Conservation (phyloP, 2,797 vertebrate species). For the Falco rusticolus region DNA sequence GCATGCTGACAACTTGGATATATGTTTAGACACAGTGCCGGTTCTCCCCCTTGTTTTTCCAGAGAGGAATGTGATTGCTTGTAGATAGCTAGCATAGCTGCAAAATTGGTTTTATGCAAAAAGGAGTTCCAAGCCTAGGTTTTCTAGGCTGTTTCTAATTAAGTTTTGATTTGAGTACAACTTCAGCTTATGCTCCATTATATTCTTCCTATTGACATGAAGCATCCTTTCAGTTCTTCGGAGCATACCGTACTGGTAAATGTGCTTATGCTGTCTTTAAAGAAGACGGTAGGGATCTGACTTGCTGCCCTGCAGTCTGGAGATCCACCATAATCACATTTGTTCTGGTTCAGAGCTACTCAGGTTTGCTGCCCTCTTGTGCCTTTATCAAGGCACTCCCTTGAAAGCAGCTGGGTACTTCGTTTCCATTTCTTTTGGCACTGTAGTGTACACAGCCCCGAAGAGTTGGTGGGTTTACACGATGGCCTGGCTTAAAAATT, state of each 20-base stretch:
- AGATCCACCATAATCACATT: not conserved
- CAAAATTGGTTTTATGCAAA: not conserved
- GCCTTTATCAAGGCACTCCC: not conserved
- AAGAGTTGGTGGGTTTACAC: not conserved
- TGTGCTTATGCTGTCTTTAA: not conserved
- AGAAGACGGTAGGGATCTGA: not conserved
- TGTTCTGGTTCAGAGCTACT: not conserved
- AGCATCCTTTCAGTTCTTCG: not conserved
- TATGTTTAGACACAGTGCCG: not conserved
- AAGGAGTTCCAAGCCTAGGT: not conserved
- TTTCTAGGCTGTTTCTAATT: not conserved
- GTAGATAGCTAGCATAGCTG: not conserved
- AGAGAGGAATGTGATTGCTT: not conserved
- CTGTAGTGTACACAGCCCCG: not conserved
- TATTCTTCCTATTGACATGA: not conserved
- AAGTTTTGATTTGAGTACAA: not conserved
- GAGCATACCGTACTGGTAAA: not conserved
- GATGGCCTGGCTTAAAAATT: slow-evolving; percentile 14
- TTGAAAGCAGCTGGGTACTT: not conserved
- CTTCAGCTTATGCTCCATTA: not conserved
- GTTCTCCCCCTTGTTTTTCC: not conserved
- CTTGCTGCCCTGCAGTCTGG: not conserved
- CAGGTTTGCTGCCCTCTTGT: slow-evolving; percentile 22
- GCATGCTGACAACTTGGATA: fast-evolving
- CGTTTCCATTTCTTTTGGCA: not conserved